Percentiles rank a stretch among this genome's conserved stretches.
Conservation (phyloP, 30 jellyfish, hydroid and myxozoan genomes). For the Hydractinia echinata region DNA sequence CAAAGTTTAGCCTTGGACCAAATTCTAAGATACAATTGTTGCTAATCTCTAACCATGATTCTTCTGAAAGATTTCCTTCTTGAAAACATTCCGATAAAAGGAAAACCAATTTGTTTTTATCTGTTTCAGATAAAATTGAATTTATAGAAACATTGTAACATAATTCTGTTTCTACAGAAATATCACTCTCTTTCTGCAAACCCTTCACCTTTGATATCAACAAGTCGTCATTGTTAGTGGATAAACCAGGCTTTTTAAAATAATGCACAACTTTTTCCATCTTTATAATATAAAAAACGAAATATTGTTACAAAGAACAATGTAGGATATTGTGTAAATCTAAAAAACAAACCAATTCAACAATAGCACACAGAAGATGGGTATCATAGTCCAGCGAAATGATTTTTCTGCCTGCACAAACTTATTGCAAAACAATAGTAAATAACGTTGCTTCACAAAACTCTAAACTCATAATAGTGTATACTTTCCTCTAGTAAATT, state of each 20-base stretch:
- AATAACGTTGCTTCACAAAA: no score
- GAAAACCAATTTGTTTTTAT: conserved; percentile 29
- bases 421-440: no score
- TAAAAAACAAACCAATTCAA: no score
- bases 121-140: background rate
- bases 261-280: conserved; percentile 5
- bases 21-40: conserved; percentile 40
- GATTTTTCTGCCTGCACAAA: no score
- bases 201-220: background rate
- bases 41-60: conserved; percentile 14
- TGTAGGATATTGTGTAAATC: no score
- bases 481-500: no score
- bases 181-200: background rate
- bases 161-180: conserved; percentile 19
- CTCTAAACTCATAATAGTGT: no score
- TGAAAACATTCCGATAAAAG: conserved; percentile 24
- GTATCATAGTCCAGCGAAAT: no score
- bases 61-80: conserved; percentile 11
- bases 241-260: conserved; percentile 40
- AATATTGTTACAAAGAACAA: background rate
- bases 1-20: conserved; percentile 81
- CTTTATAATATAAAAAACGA: conserved; percentile 3
- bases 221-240: background rate
- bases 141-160: conserved; percentile 44
- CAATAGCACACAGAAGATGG: no score